Evolutionary conservation across 2,113 vertebrate species (phyloP).

Genomic region (Noctilio leporinus): DNA sequence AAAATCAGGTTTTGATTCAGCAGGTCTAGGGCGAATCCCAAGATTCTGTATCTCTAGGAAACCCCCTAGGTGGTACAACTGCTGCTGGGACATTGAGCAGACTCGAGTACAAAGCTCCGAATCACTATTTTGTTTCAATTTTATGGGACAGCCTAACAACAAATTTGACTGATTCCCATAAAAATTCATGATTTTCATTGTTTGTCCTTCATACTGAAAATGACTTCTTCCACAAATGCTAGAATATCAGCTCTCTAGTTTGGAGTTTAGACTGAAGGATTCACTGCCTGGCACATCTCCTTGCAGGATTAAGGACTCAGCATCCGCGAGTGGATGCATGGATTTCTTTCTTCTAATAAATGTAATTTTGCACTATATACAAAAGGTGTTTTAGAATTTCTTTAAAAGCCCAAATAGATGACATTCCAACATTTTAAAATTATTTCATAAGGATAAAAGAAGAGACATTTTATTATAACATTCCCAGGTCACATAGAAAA

Average conservation of each 20-base stretch:
- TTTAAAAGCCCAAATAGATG: constrained; percentile 1
- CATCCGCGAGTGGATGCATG: background rate
- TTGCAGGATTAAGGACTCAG: background rate
- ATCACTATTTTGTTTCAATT: background rate
- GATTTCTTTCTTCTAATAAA: background rate
- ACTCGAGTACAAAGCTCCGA: background rate
- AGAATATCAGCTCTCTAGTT: background rate
- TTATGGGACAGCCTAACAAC: background rate
- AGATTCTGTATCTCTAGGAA: background rate
- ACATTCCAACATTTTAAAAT: background rate
- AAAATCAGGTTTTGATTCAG: background rate
- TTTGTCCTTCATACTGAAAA: background rate
- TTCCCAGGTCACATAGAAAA: constrained; percentile 5
- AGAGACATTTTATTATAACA: background rate
- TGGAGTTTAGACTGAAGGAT: background rate
- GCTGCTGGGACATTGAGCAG: background rate
- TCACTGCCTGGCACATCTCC: background rate
- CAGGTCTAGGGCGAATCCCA: background rate
- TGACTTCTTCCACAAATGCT: background rate
- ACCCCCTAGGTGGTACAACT: background rate
- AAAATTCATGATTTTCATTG: constrained; percentile 5
- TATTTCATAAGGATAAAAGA: background rate
- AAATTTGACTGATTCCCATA: background rate
- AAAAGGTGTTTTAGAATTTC: background rate
- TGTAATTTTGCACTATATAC: background rate